Evolutionary conservation across 2,888 invertebrate genomes (phyloP).

Genomic region (Beris chalybata): DNA sequence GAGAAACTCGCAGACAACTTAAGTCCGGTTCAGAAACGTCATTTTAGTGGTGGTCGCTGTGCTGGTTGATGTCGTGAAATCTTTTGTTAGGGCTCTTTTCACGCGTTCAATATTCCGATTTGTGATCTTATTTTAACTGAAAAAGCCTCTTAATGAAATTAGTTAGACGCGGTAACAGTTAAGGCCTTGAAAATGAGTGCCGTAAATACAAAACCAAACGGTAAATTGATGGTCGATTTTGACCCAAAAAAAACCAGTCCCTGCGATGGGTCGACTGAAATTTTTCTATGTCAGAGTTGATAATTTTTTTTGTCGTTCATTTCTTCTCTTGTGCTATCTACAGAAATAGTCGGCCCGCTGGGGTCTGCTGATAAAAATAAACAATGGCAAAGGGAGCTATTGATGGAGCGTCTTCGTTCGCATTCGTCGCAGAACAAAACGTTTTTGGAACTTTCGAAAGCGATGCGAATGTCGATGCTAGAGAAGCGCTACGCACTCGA

Average conservation of each 20-base stretch:
- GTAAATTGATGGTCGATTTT: conserved; percentile 4
- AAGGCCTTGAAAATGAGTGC: conserved; percentile 27
- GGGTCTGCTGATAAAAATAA: conserved; percentile 63
- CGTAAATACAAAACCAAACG: conserved; percentile 24
- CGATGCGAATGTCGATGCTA: conserved; percentile 81
- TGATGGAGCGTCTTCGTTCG: conserved; percentile 89
- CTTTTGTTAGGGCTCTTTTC: conserved; percentile 20
- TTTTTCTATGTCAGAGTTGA: background rate
- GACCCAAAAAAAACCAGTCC: background rate
- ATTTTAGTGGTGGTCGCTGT: background rate
- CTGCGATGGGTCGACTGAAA: background rate
- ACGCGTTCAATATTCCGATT: background rate
- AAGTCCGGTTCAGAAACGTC: conserved; percentile 24
- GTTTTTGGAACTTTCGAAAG: conserved; percentile 84
- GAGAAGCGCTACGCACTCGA: conserved; percentile 90
- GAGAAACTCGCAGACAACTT: conserved; percentile 16
- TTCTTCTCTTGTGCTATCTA: background rate
- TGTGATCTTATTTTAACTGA: background rate
- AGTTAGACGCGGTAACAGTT: background rate
- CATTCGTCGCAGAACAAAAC: conserved; percentile 80
- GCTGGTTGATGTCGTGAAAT: conserved; percentile 23
- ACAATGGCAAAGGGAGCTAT: conserved; percentile 79
- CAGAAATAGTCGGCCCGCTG: conserved; percentile 32
- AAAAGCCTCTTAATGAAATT: conserved; percentile 19
- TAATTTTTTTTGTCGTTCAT: too few relatives aligned